Evolutionary conservation across 1,140 invertebrate genomes (phyloP), one percentile per base, ranked within the genome.

Genomic region (Cylas formicarius): DNA sequence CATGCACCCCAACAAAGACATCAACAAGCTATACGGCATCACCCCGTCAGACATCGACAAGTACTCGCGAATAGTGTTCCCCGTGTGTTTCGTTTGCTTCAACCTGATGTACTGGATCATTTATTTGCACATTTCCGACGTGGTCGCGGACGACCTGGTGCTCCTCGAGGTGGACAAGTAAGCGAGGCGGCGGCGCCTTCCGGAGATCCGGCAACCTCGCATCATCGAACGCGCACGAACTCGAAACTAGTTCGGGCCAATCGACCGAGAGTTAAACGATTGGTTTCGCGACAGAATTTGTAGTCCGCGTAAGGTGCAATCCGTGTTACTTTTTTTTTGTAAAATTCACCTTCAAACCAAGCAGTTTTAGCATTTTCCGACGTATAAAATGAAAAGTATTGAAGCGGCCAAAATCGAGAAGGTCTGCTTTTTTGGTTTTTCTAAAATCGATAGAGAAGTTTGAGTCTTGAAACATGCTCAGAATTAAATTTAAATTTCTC

Each of bases 31-130:
- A 53, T 82, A 86, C 61, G 86, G 90, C 59, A 88, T 90, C 43
- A 92, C 89, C 50, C 88, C 91, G 31, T 91, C 87, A 61, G 90
- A 93, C 74, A 94, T 96, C 68, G 91, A 96, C 77, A 96, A 94
- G 71, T 94, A 95, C 65, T 92, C 88, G 22, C 79, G 91, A 59
- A 92, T 94, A 67, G 87, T 94, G 57, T 95, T 95, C 69, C 91
- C 91, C 5, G 90, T 96, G 32, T 93, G 90, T 73, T 96, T 96
- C 74, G 86, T 94, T 50, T 93, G 90, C 70, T 96, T 96, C 77
- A 95, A 96, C 69, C 78, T 95, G 36, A 94, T 93, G 90, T 95
- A 96, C 70, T 96, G 91, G 91, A 92, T 94, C 66, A 94, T 95
- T 58, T 95, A 95, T 63, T 73, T 94, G 52, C 90, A 94, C 75